Evolutionary conservation across 1,140 invertebrate genomes (phyloP), one percentile per base, ranked within the genome.

Genomic region (Teleogryllus occipitalis): DNA sequence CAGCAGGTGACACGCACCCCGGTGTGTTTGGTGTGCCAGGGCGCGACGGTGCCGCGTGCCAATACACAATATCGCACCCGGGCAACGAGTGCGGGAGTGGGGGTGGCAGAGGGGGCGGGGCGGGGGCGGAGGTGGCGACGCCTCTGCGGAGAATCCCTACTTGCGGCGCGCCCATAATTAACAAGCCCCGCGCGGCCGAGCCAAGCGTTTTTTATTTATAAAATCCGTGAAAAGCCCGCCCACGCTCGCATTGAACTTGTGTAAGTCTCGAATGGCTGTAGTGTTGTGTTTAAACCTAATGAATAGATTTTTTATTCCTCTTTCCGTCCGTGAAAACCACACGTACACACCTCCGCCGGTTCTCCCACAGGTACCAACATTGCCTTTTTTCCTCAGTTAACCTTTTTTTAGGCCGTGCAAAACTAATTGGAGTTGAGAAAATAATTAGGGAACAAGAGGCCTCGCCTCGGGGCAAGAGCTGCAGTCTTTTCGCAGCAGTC

Each of bases 231-330:
- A 65, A 65, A 65, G 18, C 54, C 54, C 10, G 54, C 54, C 10
- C 54, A 39, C 27, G 54, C 54, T 10, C 10, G 54, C 54, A 65
- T 65, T 65, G 54, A 65, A 65, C 54, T 18, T 65, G 54, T 65
- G 54, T 65, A 65, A 65, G 54, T 65, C 54, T 65, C 54, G 54
- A 65, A 65, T 65, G 54, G 54, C 54, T 65, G 54, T 65, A 65
- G 10, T 65, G 54, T 65, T 65, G 54, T 65, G 54, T 65, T 65
- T 65, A 65, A 65, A 65, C 54, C 54, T 65, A 65, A 65, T 65
- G 54, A 65, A 65, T 65, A 65, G 54, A 65, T 65, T 65, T 65
- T 65, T 65, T 65, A 65, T 65, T 65, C 54, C 54, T 65, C 54
- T 65, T 65, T 39, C 54, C 54, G 54, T 65, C 54, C 54, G 18